These are phyloP conservation scores for Pteronura brasiliensis DNA, from an alignment of 2,113 vertebrate genomes.

Conservation along the genomic window DNA sequence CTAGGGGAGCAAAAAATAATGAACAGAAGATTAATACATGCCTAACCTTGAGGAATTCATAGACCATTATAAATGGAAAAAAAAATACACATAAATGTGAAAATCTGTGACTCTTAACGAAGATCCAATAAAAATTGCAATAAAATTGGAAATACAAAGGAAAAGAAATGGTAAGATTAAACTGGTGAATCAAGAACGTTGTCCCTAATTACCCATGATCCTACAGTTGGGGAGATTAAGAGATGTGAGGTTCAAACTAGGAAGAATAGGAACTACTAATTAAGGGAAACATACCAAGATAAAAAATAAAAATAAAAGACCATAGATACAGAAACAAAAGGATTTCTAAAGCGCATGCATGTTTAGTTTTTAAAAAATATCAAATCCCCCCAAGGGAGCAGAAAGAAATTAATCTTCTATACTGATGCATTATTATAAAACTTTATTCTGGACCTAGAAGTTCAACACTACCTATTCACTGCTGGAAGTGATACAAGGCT, in stretches of 20 bases:
- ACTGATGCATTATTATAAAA: background rate
- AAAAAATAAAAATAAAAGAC: background rate
- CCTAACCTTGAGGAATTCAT: background rate
- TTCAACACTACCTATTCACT: background rate
- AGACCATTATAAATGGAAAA: background rate
- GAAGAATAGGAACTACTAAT: background rate
- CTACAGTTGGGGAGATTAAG: background rate
- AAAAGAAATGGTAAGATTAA: background rate
- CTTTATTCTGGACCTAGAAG: background rate
- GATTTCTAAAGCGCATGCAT: background rate
- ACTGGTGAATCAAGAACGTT: background rate
- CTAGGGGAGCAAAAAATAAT: background rate
- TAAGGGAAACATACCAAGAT: background rate
- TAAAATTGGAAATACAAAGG: background rate
- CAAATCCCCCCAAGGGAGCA: background rate
- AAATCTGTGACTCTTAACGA: background rate
- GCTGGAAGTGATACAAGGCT: background rate
- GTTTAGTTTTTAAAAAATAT: background rate
- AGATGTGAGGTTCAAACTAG: background rate
- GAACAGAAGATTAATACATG: background rate
- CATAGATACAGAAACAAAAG: background rate
- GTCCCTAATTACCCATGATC: background rate
- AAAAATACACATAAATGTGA: background rate
- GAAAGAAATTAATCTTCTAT: background rate
- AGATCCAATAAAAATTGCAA: background rate